Percentiles rank a stretch among this genome's conserved stretches.
phyloP scores from a whole-genome alignment of 2,113 vertebrate genomes.

The Anseranas semipalmata region DNA sequence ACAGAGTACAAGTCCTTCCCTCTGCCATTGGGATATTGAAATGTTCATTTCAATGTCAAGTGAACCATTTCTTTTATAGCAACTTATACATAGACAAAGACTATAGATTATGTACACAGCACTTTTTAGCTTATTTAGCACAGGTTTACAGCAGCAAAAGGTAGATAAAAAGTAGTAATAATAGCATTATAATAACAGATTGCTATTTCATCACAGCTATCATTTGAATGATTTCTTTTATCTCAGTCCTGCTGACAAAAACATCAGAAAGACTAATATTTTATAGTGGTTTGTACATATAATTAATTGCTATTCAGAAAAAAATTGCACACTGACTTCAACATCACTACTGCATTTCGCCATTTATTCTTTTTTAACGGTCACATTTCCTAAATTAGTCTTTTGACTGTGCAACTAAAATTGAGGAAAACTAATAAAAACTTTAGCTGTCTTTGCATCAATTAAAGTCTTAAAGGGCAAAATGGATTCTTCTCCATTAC shows the following conservation, averaged over 20 bases:
- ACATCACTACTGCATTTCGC: not conserved
- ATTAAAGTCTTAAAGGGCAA: not conserved
- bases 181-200: not conserved
- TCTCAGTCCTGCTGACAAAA: not conserved
- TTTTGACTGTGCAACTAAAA: not conserved
- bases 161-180: not conserved
- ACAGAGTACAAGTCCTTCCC: not conserved
- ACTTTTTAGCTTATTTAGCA: not conserved
- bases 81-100: not conserved
- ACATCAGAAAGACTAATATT: not conserved
- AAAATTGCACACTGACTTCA: not conserved
- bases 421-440: not conserved
- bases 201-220: not conserved
- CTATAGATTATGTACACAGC: not conserved
- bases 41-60: not conserved
- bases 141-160: not conserved
- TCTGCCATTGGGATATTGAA: not conserved
- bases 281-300: not conserved
- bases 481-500: not conserved
- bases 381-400: not conserved
- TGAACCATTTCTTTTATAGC: not conserved
- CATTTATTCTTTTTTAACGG: constrained; percentile 23
- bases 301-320: not conserved
- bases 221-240: not conserved
- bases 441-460: not conserved